Base-by-base conservation (phyloP, 2,888 invertebrate genomes). In the Cephus sareptanus region DNA sequence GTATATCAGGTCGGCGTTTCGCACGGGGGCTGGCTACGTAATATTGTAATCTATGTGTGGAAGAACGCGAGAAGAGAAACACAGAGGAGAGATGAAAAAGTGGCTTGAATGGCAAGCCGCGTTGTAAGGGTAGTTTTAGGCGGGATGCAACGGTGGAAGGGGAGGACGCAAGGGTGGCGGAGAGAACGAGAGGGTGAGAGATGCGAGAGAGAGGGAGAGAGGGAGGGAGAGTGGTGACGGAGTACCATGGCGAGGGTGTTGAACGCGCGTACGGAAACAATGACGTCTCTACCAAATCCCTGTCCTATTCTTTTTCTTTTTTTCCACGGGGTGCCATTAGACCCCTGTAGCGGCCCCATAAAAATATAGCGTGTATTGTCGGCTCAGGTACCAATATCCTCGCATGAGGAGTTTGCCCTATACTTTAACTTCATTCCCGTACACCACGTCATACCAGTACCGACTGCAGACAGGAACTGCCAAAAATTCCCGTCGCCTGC, bases 31-130 rank as follows among this genome's bases (percentile, higher is more conserved):
- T 34, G 34, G 86, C 56, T 23, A 56, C 56, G 88, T 90, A 89
- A 91, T 90, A 91, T 91, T 91, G 91, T 91, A 91, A 91, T 91
- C 90, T 91, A 91, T 91, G 91, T 89, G 89, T 87, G 87, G 86
- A 90, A 90, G 89, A 89, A 91, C 87, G 89, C 85, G 87, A 84
- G 85, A 88, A 84, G 88, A 88, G 89, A 81, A 86, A 85, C 79
- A 79, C 69, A 33, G 83, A 84, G 84, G 86, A 83, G 86, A 84
- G 85, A 90, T 91, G 90, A 91, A 91, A 91, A 90, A 90, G 89
- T 90, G 87, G 89, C 89, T 86, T 84, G 86, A 90, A 89, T 88
- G 87, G 87, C 87, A 84, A 80, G 80, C 85, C 83, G 83, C 82
- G 85, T 83, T 85, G 84, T 87, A 86, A 89, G 88, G 87, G 88